phyloP scores from a whole-genome alignment of 2,888 invertebrate genomes.

The Teinopalpus imperialis region DNA sequence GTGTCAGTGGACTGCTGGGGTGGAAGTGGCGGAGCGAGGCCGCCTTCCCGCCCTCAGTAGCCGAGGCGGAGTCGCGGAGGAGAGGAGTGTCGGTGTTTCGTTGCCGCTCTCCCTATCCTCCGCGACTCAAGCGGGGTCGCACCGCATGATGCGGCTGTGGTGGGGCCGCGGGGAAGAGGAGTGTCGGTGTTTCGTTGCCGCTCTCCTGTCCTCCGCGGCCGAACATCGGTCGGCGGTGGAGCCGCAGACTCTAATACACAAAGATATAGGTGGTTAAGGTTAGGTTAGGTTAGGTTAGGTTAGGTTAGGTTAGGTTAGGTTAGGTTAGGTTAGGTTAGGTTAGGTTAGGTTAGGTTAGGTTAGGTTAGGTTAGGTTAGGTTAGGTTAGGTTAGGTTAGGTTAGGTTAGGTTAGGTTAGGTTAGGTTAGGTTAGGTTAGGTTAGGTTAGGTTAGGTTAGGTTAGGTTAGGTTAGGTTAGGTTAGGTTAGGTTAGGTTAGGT shows the following conservation, averaged over 20 bases:
- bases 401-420: slow-evolving; percentile 35
- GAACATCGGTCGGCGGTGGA: too few species aligned
- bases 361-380: slow-evolving; percentile 35
- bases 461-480: too few species aligned
- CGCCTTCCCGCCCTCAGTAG: too few species aligned
- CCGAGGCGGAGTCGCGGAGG: too few species aligned
- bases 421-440: slow-evolving; percentile 34
- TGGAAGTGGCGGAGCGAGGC: too few species aligned
- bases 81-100: too few species aligned
- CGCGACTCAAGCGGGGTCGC: slow-evolving; percentile 22
- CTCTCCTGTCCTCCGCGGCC: too few species aligned
- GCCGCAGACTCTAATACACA: too few species aligned
- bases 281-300: slow-evolving; percentile 29
- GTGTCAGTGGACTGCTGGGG: too few species aligned
- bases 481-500: too few species aligned
- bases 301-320: slow-evolving; percentile 32
- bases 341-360: slow-evolving; percentile 35
- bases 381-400: slow-evolving; percentile 35
- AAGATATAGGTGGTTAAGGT: slow-evolving; percentile 26
- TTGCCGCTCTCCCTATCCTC: too few species aligned
- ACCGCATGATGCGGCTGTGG: slow-evolving; percentile 27
- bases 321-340: slow-evolving; percentile 34
- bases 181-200: slow-evolving; percentile 28
- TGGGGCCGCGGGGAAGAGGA: slow-evolving; percentile 27
- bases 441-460: slow-evolving; percentile 30